Evolutionary conservation across 2,888 invertebrate genomes (phyloP), one percentile per base, ranked within the genome.

Genomic region (Diplazon laetatorius): DNA sequence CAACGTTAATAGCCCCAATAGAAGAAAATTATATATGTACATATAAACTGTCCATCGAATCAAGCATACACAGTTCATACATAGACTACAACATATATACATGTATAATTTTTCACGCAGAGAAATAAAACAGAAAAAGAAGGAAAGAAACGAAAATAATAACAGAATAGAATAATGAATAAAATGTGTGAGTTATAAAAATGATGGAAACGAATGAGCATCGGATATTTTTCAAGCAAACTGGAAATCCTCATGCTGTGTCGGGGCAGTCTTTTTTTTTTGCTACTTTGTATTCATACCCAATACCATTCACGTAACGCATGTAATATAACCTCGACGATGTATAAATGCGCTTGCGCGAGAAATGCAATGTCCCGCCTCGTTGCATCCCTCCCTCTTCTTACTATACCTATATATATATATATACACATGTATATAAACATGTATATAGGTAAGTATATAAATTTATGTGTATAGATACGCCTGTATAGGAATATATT

Each of bases 341-440:
- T 37, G 63, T 60, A 18, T 48, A n/a, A n/a, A 65, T 72, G 20
- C 35, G 20, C 55, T 10, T 22, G 65, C 65, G 50, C 25, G 44
- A 72, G 66, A 75, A 77, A 72, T 76, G 50, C 70, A 70, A 70
- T 71, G 69, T 77, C 35, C 35, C 68, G 75, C 48, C 75, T 73
- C 73, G 79, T 75, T 71, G 73, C 72, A 71, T 74, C 60, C 20
- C 16, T 59, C 30, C 20, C 37, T 6, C 9, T 20, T 3, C n/a
- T 18, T n/a, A 9, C 1, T 30, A 35, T 20, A n/a, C 12, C 4
- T 20, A 4, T 37, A 37, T 37, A 37, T 37, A 55, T 14, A 10
- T 16, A 39, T 42, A n/a, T 65, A 20, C 18, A 30, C 35, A 20
- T n/a, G 5, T 46, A 18, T 18, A 18, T n/a, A 48, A 37, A 46